Base-by-base conservation (phyloP, 2,888 invertebrate genomes). In the Eupithecia exiguata region DNA sequence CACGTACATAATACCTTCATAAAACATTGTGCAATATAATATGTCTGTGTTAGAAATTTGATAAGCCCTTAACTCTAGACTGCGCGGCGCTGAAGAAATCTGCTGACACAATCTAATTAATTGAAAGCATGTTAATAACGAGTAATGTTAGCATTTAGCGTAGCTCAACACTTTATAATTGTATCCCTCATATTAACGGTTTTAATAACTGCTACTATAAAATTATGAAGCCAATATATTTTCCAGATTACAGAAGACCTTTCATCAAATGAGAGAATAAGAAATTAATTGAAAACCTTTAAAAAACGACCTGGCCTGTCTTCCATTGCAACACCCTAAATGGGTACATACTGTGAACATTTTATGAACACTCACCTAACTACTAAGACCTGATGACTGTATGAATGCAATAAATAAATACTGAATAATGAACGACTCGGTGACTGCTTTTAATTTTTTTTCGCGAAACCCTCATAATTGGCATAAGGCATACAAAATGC, bases 51-150 rank as follows among this genome's bases (percentile, higher is more conserved):
- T 70, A 75, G 68, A 75, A 70, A 75, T 72, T 75, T 66, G 72
- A 72, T 72, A 65, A 65, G 65, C 35, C 21, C 14, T 63, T 65
- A 40, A 30, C 63, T n/a, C 70, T 75, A 75, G 75, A 75, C 75
- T 62, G 72, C 75, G 53, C 70, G 75, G 70, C 72, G 75, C 72
- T 53, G 16, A 61, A 63, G 46, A 71, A 70, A 75, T 58, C 43
- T 71, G 69, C 75, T 12, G 66, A 70, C 71, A 21, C 18, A 65
- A 58, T 53, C 6, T 25, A 69, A 46, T 18, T 67, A 58, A 67
- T 53, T 53, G 9, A 21, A 53, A 53, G n/a, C 49, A 53, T 70
- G 46, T 62, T 30, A 58, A 7, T 16, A 7, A 18, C 25, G 21
- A 63, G 35, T 40, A 70, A 63, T 63, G 4, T 58, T 1, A 25